phyloP scores from a whole-genome alignment of 2,888 invertebrate genomes.

The Ornithoptera priamus region DNA sequence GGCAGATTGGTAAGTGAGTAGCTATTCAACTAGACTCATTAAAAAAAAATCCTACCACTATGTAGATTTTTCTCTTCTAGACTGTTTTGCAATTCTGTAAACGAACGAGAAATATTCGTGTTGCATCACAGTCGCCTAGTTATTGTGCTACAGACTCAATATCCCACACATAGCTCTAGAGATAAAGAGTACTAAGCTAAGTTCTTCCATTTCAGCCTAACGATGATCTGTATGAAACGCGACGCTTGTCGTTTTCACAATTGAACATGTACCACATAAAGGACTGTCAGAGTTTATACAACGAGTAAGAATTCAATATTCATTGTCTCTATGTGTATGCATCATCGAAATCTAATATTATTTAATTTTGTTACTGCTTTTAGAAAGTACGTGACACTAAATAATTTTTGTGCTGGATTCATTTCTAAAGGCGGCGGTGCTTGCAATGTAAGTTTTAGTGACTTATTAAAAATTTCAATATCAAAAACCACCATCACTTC shows the following conservation, averaged over 20 bases:
- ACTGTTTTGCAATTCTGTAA: neutral
- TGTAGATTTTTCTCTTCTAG: too few relatives aligned
- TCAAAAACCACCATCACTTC: too few relatives aligned
- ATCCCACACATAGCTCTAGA: too few relatives aligned
- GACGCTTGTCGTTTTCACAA: constrained; percentile 3
- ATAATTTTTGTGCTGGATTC: constrained; percentile 64
- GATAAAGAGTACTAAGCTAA: neutral
- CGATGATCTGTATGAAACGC: constrained; percentile 10
- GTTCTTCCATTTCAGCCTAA: constrained; percentile 31
- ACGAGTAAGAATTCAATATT: constrained; percentile 9
- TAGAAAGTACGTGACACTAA: constrained; percentile 55
- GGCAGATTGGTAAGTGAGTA: too few relatives aligned
- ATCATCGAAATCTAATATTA: too few relatives aligned
- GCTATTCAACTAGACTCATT: too few relatives aligned
- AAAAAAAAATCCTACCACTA: too few relatives aligned
- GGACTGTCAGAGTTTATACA: constrained; percentile 23
- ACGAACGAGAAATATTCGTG: neutral
- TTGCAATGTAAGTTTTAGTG: constrained; percentile 54
- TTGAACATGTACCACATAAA: constrained; percentile 20
- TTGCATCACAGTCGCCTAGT: neutral
- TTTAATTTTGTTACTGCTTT: constrained; percentile 33
- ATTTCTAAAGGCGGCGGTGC: constrained; percentile 61
- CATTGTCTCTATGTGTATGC: too few relatives aligned
- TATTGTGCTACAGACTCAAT: neutral
- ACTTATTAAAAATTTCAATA: neutral